These are phyloP conservation scores for Boloria euphrosyne DNA, from an alignment of 2,888 invertebrate species.

Conservation along the genomic window DNA sequence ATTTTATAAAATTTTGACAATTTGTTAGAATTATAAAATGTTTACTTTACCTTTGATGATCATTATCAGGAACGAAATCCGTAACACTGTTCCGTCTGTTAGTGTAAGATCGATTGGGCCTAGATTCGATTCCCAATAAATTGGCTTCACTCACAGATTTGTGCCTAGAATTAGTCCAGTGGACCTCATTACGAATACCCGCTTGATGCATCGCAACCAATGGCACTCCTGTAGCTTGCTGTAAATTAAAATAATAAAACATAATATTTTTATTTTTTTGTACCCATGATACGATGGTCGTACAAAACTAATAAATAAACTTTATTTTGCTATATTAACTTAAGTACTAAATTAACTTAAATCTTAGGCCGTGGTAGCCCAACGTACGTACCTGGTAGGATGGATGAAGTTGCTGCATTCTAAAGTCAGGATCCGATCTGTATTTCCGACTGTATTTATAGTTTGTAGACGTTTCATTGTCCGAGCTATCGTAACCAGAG, in stretches of 20 bases:
- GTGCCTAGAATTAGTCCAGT: constrained; percentile 72
- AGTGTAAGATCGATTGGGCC: constrained; percentile 70
- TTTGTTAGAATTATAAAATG: no score
- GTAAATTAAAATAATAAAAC: constrained; percentile 16
- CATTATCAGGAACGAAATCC: constrained; percentile 79
- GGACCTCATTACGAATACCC: constrained; percentile 83
- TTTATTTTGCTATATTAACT: no score
- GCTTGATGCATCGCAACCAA: constrained; percentile 87
- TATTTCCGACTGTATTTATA: constrained; percentile 88
- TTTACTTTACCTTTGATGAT: constrained; percentile 81
- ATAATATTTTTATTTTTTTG: constrained; percentile 19
- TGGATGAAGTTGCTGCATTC: constrained; percentile 84
- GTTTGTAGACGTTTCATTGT: constrained; percentile 87
- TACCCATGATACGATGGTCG: not conserved
- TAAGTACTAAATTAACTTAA: no score
- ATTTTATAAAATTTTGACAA: no score
- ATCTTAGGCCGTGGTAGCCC: no score
- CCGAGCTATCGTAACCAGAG: constrained; percentile 96
- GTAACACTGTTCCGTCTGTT: constrained; percentile 83
- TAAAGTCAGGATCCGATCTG: constrained; percentile 93
- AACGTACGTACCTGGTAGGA: constrained; percentile 73
- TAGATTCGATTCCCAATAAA: constrained; percentile 84
- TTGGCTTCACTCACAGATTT: constrained; percentile 95
- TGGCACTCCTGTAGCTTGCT: constrained; percentile 80
- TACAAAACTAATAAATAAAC: no score